Conservation (phyloP, 1,140 invertebrate species). For the Plutomurus gul region DNA sequence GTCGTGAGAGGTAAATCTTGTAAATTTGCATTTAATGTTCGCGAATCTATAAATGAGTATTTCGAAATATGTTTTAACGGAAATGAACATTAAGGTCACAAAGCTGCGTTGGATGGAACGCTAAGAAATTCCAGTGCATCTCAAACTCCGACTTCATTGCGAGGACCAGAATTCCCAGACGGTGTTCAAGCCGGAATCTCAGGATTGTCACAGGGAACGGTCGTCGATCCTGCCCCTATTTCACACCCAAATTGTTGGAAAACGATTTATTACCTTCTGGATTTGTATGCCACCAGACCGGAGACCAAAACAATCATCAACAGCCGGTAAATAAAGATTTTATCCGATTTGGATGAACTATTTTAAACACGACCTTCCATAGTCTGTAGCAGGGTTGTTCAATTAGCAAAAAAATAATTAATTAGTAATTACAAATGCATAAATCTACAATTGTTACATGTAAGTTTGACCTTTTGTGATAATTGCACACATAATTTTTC, state of each 20-base stretch:
- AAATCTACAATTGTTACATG: too few species aligned
- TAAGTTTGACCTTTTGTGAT: too few species aligned
- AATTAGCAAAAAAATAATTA: background rate
- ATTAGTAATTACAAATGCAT: too few species aligned
- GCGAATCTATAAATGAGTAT: background rate
- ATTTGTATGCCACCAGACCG: slow-evolving; percentile 90
- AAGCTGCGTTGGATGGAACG: slow-evolving; percentile 30
- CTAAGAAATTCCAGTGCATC: slow-evolving; percentile 48
- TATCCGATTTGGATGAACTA: too few species aligned
- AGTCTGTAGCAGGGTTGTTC: too few species aligned
- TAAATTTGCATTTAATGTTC: background rate
- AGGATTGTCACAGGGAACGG: background rate
- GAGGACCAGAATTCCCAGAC: slow-evolving; percentile 43
- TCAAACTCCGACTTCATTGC: slow-evolving; percentile 50
- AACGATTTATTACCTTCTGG: slow-evolving; percentile 88
- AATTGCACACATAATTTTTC: too few species aligned
- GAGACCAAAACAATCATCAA: slow-evolving; percentile 87
- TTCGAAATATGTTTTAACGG: background rate
- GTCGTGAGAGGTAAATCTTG: slow-evolving; percentile 72
- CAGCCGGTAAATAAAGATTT: slow-evolving; percentile 51
- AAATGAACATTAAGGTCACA: slow-evolving; percentile 6
- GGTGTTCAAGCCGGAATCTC: background rate
- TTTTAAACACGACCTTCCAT: too few species aligned
- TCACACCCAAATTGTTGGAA: slow-evolving; percentile 86
- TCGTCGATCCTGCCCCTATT: background rate